A percentile compares a stretch with the other conserved stretches of the same genome.
Conservation (phyloP, 2,113 vertebrate species). For the Aegotheles bennettii region DNA sequence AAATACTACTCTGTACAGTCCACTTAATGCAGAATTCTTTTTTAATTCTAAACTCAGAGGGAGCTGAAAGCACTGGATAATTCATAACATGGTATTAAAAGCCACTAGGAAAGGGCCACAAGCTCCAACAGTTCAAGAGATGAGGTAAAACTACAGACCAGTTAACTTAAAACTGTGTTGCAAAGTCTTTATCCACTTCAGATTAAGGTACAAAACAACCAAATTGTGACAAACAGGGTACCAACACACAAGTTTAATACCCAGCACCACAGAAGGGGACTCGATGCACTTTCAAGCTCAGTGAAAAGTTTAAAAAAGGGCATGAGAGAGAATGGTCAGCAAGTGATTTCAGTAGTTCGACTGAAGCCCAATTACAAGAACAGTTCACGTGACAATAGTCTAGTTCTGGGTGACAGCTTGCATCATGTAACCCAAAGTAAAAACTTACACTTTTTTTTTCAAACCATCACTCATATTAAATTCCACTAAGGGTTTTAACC, state of each 20-base stretch:
- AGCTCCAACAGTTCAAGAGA: not conserved
- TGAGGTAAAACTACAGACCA: not conserved
- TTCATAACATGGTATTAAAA: not conserved
- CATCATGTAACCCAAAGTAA: not conserved
- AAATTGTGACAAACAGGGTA: not conserved
- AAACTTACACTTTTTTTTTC: not conserved
- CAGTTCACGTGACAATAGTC: not conserved
- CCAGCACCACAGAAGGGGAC: not conserved
- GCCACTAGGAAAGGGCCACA: not conserved
- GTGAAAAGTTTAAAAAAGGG: not conserved
- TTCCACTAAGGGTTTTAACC: not conserved
- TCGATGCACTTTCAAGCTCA: not conserved
- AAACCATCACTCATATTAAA: not conserved
- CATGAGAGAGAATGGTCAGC: not conserved
- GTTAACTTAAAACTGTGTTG: not conserved
- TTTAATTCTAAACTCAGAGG: not conserved
- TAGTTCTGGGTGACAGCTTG: not conserved
- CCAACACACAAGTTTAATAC: not conserved
- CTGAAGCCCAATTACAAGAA: not conserved
- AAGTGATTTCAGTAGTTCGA: not conserved
- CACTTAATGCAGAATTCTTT: not conserved
- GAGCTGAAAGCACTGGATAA: not conserved
- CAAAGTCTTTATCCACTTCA: not conserved
- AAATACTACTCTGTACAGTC: not conserved
- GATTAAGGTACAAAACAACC: not conserved